Base-by-base conservation (phyloP, 2,888 invertebrate species). In the Willowsia nigromaculata region DNA sequence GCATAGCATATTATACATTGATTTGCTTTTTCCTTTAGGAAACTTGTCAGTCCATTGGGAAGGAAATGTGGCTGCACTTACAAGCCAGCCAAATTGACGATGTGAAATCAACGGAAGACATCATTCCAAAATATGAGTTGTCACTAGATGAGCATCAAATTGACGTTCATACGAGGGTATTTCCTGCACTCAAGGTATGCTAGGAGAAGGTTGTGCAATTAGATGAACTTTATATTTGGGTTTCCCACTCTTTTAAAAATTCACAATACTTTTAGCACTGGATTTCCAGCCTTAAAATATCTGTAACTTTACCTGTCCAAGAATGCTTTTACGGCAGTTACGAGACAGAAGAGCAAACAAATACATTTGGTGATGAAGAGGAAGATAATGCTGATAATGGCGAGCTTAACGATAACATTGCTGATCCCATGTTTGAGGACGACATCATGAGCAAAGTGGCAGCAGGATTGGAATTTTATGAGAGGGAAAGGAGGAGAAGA, bases 361-460 rank as follows among this genome's bases (percentile, higher is more conserved):
- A 18, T 6, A 27, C n/a, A 1, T 27, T 25, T 15, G 7, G 40
- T 53, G 80, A n/a, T 56, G 56, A 33, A 33, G 0, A 25, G 9
- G 18, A 3, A 74, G 30, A 30, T 33, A 4, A 47, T 50, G 27
- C 2, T 25, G 59, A 59, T 30, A 25, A 59, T 56, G 59, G 33
- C 6, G 25, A 15, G 13, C 11, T 56, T 81, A 40, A 56, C 25
- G 50, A 81, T 59, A 76, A 30, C 50, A 43, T 53, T 6, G 62
- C 18, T n/a, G 81, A 88, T 43, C n/a, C 59, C 62, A 25, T 74
- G n/a, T 71, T 88, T 9, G 37, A 74, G 22, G 83, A 80, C 30
- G 87, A 83, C 71, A 78, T 90, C 25, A 27, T 87, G 83, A 83
- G 87, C 62, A 90, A 90, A 80, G 84, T 86, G 13, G 87, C 83